Percentiles rank a stretch among this genome's conserved stretches.
These are phyloP conservation scores for Tinamus major DNA, from an alignment of 2,797 vertebrate species.

Conservation along the genomic window DNA sequence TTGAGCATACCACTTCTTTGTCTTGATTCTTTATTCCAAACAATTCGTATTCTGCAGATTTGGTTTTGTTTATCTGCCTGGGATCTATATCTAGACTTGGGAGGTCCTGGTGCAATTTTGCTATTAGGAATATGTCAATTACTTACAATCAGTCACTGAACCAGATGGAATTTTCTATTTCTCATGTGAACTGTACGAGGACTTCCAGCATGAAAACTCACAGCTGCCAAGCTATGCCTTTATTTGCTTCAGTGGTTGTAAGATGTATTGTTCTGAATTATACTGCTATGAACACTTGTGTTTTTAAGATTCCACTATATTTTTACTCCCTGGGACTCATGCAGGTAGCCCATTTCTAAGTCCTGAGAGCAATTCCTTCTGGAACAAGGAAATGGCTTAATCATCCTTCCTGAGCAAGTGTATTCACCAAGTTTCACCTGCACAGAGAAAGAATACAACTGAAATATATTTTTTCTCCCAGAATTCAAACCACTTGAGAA, in stretches of 20 bases:
- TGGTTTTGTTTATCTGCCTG: neutral
- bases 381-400: neutral
- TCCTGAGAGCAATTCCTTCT: neutral
- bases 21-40: constrained; percentile 5
- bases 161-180: neutral
- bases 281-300: neutral
- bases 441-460: neutral
- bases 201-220: neutral
- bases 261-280: neutral
- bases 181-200: neutral
- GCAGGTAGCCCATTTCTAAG: neutral
- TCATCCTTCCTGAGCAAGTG: neutral
- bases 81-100: neutral
- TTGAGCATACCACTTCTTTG: neutral
- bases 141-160: accelerated
- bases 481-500: neutral
- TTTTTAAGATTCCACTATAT: neutral
- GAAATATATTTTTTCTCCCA: neutral
- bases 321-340: neutral
- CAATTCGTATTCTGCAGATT: neutral
- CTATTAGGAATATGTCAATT: neutral
- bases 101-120: neutral
- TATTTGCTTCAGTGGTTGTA: neutral
- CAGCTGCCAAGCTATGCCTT: neutral
- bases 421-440: neutral